Conservation (phyloP, 2,888 invertebrate species). For the Harpagoxenus sublaevis region DNA sequence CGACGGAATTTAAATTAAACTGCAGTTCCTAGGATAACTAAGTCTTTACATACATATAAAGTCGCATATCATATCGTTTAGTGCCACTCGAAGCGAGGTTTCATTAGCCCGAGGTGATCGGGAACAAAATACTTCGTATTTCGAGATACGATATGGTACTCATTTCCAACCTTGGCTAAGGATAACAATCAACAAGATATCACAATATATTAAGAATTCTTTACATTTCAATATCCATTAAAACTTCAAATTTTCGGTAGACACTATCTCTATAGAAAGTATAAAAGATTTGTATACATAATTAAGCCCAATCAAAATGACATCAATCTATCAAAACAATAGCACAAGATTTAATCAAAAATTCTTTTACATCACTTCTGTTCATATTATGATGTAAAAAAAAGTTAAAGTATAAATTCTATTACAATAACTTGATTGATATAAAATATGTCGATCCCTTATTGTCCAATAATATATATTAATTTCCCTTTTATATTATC, state of each 20-base stretch:
- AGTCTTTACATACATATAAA: conserved; percentile 25
- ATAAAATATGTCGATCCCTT: no score
- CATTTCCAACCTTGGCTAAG: not conserved
- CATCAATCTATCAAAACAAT: not conserved
- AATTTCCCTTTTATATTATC: not conserved
- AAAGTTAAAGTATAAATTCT: not conserved
- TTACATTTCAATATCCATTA: conserved; percentile 7
- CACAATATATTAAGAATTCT: not conserved
- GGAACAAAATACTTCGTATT: conserved; percentile 37
- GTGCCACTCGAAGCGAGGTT: not conserved
- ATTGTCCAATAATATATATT: not conserved
- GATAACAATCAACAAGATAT: conserved; percentile 20
- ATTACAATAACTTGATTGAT: not conserved
- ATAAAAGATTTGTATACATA: not conserved
- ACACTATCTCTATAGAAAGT: not conserved
- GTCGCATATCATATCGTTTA: conserved; percentile 37
- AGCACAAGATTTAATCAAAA: not conserved
- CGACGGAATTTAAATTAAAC: conserved; percentile 49
- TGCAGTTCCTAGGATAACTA: conserved; percentile 30
- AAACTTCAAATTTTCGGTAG: not conserved
- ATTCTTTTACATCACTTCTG: not conserved
- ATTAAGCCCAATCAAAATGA: not conserved
- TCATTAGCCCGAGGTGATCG: conserved; percentile 26
- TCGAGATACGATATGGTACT: not conserved
- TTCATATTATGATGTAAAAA: no score